A percentile compares a stretch with the other conserved stretches of the same genome.
These are phyloP conservation scores for Toxostoma redivivum DNA, from an alignment of 2,113 vertebrate species.

Conservation along the genomic window DNA sequence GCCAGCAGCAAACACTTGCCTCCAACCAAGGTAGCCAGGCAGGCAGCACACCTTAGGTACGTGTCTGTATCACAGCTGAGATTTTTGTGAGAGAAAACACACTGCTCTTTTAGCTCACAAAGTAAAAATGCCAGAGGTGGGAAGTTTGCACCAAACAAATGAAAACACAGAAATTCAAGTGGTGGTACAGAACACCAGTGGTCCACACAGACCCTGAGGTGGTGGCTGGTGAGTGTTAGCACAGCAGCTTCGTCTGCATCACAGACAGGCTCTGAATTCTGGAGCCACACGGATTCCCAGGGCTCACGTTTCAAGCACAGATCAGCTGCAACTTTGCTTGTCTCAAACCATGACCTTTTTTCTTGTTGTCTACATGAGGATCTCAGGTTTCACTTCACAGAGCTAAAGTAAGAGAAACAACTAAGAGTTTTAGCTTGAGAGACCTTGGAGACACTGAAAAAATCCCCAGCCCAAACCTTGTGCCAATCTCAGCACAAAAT, in stretches of 20 bases:
- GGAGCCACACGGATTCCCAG: background rate
- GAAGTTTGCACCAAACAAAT: background rate
- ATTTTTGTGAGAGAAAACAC: background rate
- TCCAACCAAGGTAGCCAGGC: background rate
- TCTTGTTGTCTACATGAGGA: background rate
- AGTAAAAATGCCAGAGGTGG: background rate
- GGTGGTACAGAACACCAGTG: background rate
- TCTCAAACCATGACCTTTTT: background rate
- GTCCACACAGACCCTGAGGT: background rate
- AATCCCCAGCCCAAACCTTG: background rate
- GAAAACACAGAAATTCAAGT: background rate
- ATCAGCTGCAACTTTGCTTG: background rate
- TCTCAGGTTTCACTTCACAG: background rate
- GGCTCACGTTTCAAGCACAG: background rate
- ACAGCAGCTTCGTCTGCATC: background rate
- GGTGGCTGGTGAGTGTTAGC: background rate
- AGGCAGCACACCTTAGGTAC: background rate
- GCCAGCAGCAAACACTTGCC: background rate
- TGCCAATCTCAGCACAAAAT: background rate
- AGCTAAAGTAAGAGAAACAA: background rate
- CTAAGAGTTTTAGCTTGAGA: background rate
- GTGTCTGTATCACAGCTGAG: background rate
- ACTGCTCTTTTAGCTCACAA: background rate
- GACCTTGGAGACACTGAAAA: background rate
- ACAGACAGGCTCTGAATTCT: background rate